Conservation (phyloP, 2,797 vertebrate genomes). For the Falco peregrinus region DNA sequence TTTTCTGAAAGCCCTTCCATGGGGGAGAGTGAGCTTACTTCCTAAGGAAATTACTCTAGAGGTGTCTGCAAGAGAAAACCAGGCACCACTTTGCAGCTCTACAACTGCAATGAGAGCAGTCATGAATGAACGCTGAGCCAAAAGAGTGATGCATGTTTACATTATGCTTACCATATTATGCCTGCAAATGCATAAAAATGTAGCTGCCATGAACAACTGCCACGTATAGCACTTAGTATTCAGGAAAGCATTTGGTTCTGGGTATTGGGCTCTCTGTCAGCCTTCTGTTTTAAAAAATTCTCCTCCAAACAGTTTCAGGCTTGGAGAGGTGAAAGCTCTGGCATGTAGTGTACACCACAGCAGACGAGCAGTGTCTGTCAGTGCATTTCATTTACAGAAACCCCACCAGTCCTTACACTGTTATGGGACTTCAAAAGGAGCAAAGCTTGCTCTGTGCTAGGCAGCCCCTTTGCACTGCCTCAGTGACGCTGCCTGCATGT, state of each 20-base stretch:
- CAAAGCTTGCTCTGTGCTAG: neutral
- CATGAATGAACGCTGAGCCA: slow-evolving; percentile 63
- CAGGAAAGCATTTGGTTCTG: neutral
- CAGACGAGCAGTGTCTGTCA: neutral
- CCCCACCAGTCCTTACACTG: neutral
- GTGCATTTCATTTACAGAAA: neutral
- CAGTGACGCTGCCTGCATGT: neutral
- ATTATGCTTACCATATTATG: slow-evolving; percentile 69
- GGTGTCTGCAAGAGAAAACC: slow-evolving; percentile 76
- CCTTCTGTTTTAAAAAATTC: neutral
- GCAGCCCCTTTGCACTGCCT: neutral
- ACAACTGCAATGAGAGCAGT: slow-evolving; percentile 48
- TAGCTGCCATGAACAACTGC: slow-evolving; percentile 36
- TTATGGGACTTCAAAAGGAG: neutral
- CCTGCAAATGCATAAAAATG: slow-evolving; percentile 16
- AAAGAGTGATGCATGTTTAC: slow-evolving; percentile 69
- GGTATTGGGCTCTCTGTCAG: neutral
- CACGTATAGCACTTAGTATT: neutral
- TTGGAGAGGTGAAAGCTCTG: neutral
- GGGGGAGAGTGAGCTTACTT: slow-evolving; percentile 76
- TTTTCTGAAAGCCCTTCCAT: slow-evolving; percentile 66
- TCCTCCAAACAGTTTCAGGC: neutral
- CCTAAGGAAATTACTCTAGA: slow-evolving; percentile 76
- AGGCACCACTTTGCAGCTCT: slow-evolving; percentile 60
- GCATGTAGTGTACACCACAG: neutral